Base-by-base conservation (phyloP, 2,113 vertebrate genomes). In the Laticauda colubrina region DNA sequence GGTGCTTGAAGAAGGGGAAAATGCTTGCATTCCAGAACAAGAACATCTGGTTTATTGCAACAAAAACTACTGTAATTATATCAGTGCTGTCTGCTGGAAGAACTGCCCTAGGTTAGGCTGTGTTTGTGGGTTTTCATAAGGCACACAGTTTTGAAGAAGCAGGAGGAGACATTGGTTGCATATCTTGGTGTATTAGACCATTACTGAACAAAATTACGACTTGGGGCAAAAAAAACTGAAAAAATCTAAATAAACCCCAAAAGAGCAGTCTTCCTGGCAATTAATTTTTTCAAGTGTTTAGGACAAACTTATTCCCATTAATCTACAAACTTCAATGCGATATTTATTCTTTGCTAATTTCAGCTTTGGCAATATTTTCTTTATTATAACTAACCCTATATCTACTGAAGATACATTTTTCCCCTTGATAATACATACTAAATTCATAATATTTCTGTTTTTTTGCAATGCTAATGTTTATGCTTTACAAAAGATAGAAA, bases 21-120 rank as follows among this genome's bases (percentile, higher is more conserved):
- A 85, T 56, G 89, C 96, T 96, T 96, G 95, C 96, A 94, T 96
- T 96, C 95, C 88, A 87, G 61, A 69, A 94, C 92, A 86, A 95
- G 93, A 97, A 97, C 97, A 97, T 97, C 96, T 97, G 97, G 97
- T 97, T 97, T 96, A 96, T 96, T 97, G 96, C 96, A 96, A 96
- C 95, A 96, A 95, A 96, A 96, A 96, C 95, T 96, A 96, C 96
- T 97, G 96, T 97, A 97, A 97, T 97, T 97, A 96, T 96, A 96
- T 96, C 95, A 96, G 89, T 95, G 93, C 94, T 96, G 96, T 95
- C 92, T 96, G 94, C 94, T 97, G 95, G 94, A 97, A 96, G 96
- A 96, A 92, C 95, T 96, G 96, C 93, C 96, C 94, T 96, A 96
- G 92, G 95, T 96, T 97, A 96, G 94, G 94, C 93, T 97, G 94